Percentiles rank a stretch among this genome's conserved stretches.
phyloP scores from a whole-genome alignment of 2,113 vertebrate species.

The Probosciger aterrimus region DNA sequence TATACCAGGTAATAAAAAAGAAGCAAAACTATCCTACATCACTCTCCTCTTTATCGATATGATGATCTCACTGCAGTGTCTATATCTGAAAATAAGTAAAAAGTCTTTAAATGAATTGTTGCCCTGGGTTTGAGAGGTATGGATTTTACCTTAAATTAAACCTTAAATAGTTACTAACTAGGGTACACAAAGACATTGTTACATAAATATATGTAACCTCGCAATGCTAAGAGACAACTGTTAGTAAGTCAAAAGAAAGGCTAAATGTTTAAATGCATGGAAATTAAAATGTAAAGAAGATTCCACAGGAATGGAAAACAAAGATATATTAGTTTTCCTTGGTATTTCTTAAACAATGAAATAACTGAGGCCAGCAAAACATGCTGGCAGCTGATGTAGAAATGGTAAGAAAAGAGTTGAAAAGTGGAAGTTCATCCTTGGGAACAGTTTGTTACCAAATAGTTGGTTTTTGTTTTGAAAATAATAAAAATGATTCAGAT shows the following conservation, averaged over 20 bases:
- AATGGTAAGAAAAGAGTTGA: neutral
- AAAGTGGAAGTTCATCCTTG: constrained; percentile 8
- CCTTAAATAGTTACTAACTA: neutral
- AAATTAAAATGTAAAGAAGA: neutral
- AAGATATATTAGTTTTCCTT: neutral
- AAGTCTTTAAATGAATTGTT: neutral
- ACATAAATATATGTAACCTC: neutral
- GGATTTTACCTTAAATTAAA: neutral
- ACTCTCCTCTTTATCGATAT: neutral
- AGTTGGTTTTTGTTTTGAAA: constrained; percentile 61
- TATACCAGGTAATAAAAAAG: neutral
- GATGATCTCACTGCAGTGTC: neutral
- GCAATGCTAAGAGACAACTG: neutral
- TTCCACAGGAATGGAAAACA: neutral
- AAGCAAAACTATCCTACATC: neutral
- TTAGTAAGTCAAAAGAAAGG: neutral
- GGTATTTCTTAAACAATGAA: neutral
- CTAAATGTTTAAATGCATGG: neutral
- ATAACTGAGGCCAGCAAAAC: constrained; percentile 24
- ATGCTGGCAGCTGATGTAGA: neutral
- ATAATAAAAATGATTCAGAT: neutral
- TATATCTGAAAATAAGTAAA: neutral
- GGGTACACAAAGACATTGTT: neutral
- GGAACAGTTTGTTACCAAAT: constrained; percentile 22
- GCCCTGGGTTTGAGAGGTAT: neutral